Evolutionary conservation across 2,888 invertebrate genomes (phyloP).

Genomic region (Drosophila anomalata): DNA sequence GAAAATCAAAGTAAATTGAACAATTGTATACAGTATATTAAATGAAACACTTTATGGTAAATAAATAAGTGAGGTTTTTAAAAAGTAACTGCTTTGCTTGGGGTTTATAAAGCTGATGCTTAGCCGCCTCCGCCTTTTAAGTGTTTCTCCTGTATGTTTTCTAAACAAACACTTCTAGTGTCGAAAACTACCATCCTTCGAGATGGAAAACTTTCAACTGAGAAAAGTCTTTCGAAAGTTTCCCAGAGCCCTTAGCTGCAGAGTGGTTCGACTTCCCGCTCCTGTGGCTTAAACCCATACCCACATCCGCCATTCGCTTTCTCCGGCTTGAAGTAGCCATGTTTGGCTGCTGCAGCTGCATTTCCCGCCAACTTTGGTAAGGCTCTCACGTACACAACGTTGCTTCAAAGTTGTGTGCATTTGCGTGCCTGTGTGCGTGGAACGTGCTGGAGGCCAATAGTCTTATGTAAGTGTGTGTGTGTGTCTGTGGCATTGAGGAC

Average conservation of each 20-base stretch:
- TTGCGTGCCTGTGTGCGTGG: conserved; percentile 23
- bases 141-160: not conserved
- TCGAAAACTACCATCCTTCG: not conserved
- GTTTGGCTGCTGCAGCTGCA: conserved; percentile 32
- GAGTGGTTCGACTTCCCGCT: conserved; percentile 19
- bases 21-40: too few species aligned
- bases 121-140: not conserved
- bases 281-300: conserved; percentile 9
- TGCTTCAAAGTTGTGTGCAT: conserved; percentile 23
- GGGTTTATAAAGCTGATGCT: not conserved
- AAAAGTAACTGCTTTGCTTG: too few species aligned
- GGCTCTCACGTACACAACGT: conserved; percentile 51
- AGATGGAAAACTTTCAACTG: conserved; percentile 31
- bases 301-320: not conserved
- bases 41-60: too few species aligned
- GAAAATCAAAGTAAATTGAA: not conserved
- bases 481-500: conserved; percentile 30
- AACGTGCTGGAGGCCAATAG: conserved; percentile 54
- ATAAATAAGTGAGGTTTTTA: too few species aligned
- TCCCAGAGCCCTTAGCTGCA: conserved; percentile 3
- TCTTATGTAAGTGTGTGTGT: conserved; percentile 59
- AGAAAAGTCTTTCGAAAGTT: conserved; percentile 36
- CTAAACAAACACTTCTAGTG: conserved; percentile 1
- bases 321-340: conserved; percentile 13
- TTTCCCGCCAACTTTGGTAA: conserved; percentile 55